Evolutionary conservation across 1,140 invertebrate genomes (phyloP).

Genomic region (Bombus superbus): DNA sequence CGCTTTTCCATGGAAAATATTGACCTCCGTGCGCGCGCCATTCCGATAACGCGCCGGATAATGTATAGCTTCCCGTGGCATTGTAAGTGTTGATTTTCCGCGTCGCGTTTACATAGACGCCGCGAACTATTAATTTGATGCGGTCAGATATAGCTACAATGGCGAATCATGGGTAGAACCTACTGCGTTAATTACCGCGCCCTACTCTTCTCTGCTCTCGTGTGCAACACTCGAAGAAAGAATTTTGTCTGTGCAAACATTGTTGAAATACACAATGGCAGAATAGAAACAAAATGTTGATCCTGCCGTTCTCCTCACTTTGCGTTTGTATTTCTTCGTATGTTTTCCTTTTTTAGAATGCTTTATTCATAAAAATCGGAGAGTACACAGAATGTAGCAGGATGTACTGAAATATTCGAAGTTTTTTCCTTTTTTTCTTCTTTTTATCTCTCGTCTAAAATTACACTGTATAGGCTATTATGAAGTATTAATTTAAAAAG

Average conservation of each 20-base stretch:
- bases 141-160: constrained; percentile 57
- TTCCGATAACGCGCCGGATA: constrained; percentile 39
- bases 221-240: no score
- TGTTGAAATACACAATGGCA: neutral
- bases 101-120: constrained; percentile 31
- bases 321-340: no score
- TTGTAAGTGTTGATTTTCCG: constrained; percentile 52
- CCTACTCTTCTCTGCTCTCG: no score
- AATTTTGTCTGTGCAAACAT: neutral
- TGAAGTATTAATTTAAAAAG: no score
- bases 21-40: constrained; percentile 41
- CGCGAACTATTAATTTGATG: constrained; percentile 61
- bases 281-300: neutral
- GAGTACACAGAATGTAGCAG: no score
- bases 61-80: constrained; percentile 38
- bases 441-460: no score
- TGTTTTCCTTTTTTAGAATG: no score
- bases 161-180: constrained; percentile 32
- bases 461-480: no score
- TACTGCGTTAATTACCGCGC: constrained; percentile 34
- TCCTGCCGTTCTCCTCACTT: no score
- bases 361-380: no score
- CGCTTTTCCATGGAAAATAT: constrained; percentile 70
- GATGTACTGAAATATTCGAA: no score
- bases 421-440: no score